Conservation (phyloP, 35 echinoderm and acorn worm genomes). For the Stichopus chloronotus region DNA sequence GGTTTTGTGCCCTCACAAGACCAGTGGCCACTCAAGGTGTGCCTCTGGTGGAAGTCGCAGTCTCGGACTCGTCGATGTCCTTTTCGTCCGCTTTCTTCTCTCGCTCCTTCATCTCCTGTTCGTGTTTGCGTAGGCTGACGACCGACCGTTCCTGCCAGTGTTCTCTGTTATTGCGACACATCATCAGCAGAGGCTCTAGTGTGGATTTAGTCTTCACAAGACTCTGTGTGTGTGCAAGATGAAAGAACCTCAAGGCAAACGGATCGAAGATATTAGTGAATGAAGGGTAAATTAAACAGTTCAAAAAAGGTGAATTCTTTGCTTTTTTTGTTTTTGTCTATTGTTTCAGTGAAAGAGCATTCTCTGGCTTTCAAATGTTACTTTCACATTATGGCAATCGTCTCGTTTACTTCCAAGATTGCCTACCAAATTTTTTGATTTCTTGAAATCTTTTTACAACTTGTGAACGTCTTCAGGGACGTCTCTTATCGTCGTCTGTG, state of each 20-base stretch:
- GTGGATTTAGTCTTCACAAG: constrained; percentile 60
- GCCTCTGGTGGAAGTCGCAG: constrained; percentile 28
- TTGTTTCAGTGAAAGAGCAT: too few species aligned
- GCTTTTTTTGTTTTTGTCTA: too few species aligned
- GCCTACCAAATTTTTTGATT: too few species aligned
- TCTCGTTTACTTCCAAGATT: too few species aligned
- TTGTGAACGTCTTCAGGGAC: too few species aligned
- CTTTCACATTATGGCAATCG: too few species aligned
- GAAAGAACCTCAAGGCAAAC: not conserved
- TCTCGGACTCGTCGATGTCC: constrained; percentile 94
- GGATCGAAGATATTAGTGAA: too few species aligned
- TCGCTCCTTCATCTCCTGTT: constrained; percentile 57
- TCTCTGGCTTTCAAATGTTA: too few species aligned
- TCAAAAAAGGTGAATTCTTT: too few species aligned
- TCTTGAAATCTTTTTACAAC: too few species aligned
- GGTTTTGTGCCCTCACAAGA: not conserved
- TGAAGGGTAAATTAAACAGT: too few species aligned
- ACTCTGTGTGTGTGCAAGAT: constrained; percentile 51
- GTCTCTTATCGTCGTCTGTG: too few species aligned
- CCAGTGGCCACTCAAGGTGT: not conserved
- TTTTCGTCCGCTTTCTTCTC: constrained; percentile 78
- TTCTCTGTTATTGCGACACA: constrained; percentile 75
- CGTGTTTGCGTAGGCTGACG: constrained; percentile 68
- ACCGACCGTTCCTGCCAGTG: constrained; percentile 84
- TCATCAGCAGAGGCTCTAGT: constrained; percentile 67